A percentile compares a stretch with the other conserved stretches of the same genome.
These are phyloP conservation scores for Athene noctua DNA, from an alignment of 2,113 vertebrate genomes.

Conservation along the genomic window DNA sequence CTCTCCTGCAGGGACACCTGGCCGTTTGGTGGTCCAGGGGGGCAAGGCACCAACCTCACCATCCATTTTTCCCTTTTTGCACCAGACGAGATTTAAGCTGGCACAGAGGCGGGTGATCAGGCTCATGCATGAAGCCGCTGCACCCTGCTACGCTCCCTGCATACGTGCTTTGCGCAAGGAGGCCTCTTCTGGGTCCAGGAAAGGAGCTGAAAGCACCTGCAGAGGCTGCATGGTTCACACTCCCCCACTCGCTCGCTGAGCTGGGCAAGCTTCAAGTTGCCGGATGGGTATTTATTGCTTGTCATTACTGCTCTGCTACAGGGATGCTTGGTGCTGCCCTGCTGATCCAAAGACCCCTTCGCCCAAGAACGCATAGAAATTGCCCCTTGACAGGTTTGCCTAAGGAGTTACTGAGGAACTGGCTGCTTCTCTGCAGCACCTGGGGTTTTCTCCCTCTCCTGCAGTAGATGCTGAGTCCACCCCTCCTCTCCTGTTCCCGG, in stretches of 20 bases:
- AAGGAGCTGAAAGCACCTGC: neutral
- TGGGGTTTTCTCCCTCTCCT: neutral
- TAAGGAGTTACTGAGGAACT: neutral
- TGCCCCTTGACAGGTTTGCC: neutral
- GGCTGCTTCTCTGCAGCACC: neutral
- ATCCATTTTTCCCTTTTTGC: neutral
- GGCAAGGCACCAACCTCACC: neutral
- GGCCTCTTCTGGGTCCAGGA: neutral
- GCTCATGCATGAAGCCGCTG: fast-evolving
- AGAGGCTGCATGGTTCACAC: neutral
- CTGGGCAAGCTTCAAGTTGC: neutral
- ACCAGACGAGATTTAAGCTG: neutral
- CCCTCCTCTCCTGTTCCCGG: neutral
- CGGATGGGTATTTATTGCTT: neutral
- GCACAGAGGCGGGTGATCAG: neutral
- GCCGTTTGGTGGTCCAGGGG: neutral
- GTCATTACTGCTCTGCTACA: neutral
- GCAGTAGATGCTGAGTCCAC: neutral
- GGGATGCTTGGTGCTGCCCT: neutral
- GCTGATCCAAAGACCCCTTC: neutral
- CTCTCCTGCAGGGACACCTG: neutral
- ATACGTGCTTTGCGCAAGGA: neutral
- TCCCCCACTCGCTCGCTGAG: neutral
- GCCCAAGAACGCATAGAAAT: neutral
- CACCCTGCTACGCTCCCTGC: neutral